Evolutionary conservation across 2,797 vertebrate genomes (phyloP).

Genomic region (Todus mexicanus): DNA sequence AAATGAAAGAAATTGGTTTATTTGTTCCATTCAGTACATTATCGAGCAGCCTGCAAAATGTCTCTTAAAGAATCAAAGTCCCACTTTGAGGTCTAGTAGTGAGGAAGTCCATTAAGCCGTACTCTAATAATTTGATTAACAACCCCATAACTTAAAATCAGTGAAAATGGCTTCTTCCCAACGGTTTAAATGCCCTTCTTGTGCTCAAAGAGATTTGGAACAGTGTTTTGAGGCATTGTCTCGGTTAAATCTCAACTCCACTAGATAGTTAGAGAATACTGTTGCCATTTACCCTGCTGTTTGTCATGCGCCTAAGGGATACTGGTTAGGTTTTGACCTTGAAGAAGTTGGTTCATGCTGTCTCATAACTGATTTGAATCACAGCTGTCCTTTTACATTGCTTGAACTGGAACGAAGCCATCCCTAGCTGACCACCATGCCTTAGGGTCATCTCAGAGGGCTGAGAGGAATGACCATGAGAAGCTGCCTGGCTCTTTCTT

Average conservation of each 20-base stretch:
- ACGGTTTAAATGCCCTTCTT: not conserved
- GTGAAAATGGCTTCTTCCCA: not conserved
- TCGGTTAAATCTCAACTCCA: not conserved
- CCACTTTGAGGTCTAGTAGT: slow-evolving; percentile 45
- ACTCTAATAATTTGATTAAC: slow-evolving; percentile 62
- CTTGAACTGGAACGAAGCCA: not conserved
- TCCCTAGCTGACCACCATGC: accelerated
- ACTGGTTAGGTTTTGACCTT: not conserved
- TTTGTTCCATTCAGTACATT: slow-evolving; percentile 51
- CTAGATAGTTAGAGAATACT: not conserved
- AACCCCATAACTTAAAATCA: slow-evolving; percentile 33
- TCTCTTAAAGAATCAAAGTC: slow-evolving; percentile 71
- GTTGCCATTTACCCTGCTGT: not conserved
- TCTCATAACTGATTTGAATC: not conserved
- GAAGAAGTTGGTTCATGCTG: not conserved
- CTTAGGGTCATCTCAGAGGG: not conserved
- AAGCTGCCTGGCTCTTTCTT: not conserved
- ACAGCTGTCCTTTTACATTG: not conserved
- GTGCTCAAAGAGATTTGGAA: not conserved
- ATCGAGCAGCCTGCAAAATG: slow-evolving; percentile 59
- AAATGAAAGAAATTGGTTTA: slow-evolving; percentile 68
- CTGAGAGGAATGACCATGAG: not conserved
- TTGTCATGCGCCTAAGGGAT: not conserved
- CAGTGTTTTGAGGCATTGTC: not conserved
- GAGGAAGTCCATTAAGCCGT: slow-evolving; percentile 58